Evolutionary conservation across 2,888 invertebrate species (phyloP).

Genomic region (Nematopogon swammerdamellus): DNA sequence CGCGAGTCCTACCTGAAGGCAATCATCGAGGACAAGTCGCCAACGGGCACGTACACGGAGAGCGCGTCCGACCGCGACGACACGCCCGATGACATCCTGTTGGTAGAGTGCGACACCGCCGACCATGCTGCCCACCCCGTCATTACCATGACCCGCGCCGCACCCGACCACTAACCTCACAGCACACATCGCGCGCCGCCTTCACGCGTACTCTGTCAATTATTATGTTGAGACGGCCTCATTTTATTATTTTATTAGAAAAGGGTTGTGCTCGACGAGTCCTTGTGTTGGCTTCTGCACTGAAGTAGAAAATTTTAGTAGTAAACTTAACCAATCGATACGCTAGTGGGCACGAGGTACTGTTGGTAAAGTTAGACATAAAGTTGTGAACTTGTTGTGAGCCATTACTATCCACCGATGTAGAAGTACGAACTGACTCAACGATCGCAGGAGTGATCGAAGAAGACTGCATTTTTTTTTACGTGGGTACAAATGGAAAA

Average conservation of each 20-base stretch:
- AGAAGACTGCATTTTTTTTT: not conserved
- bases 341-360: too few relatives aligned
- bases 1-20: conserved; percentile 45
- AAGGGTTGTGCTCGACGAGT: not conserved
- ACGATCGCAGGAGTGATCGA: not conserved
- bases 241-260: conserved; percentile 8
- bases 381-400: not conserved
- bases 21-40: conserved; percentile 47
- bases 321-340: too few relatives aligned
- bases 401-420: not conserved
- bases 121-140: conserved; percentile 46
- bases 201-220: not conserved
- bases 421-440: not conserved
- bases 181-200: not conserved
- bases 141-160: conserved; percentile 46
- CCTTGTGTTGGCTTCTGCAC: too few relatives aligned
- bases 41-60: conserved; percentile 43
- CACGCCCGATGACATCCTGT: conserved; percentile 42
- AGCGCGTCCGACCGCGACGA: conserved; percentile 47
- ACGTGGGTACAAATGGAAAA: not conserved
- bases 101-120: conserved; percentile 49
- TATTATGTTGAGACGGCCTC: conserved; percentile 33
- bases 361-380: too few relatives aligned
- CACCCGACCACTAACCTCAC: conserved; percentile 23
- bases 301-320: too few relatives aligned